phyloP scores from a whole-genome alignment of 92 coral and sea anemone species.

The Bergia puertoricense region DNA sequence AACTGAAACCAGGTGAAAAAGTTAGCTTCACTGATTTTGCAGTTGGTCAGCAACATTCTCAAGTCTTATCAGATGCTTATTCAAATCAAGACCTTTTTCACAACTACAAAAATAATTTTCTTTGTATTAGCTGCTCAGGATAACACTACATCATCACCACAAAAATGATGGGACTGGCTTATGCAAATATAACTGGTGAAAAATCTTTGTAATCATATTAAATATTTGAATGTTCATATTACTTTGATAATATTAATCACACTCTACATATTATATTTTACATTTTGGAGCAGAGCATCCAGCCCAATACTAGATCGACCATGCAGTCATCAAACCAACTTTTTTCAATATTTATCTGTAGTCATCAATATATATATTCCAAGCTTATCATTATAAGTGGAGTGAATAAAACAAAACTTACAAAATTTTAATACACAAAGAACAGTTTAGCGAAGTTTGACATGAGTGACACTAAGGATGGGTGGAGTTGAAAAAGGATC shows the following conservation, averaged over 20 bases:
- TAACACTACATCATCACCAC: no score
- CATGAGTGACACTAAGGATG: not conserved
- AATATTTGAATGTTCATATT: not conserved
- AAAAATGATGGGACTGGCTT: no score
- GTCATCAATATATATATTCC: not conserved
- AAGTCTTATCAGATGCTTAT: not conserved
- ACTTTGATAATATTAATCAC: not conserved
- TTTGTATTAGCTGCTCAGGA: not conserved
- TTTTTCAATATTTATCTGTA: not conserved
- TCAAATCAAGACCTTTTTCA: not conserved
- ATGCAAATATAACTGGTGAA: not conserved
- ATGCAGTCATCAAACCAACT: not conserved
- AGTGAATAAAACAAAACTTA: not conserved
- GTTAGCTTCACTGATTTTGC: no score
- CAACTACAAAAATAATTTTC: not conserved
- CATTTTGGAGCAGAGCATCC: no score
- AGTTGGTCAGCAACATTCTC: no score
- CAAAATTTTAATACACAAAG: not conserved
- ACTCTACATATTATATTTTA: not conserved
- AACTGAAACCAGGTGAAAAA: not conserved
- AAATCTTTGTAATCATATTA: no score
- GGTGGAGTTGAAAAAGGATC: no score
- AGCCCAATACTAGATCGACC: not conserved
- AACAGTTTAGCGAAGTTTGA: not conserved
- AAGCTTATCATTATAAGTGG: not conserved